Conservation (phyloP, 2,797 vertebrate genomes). For the Prionace glauca region DNA sequence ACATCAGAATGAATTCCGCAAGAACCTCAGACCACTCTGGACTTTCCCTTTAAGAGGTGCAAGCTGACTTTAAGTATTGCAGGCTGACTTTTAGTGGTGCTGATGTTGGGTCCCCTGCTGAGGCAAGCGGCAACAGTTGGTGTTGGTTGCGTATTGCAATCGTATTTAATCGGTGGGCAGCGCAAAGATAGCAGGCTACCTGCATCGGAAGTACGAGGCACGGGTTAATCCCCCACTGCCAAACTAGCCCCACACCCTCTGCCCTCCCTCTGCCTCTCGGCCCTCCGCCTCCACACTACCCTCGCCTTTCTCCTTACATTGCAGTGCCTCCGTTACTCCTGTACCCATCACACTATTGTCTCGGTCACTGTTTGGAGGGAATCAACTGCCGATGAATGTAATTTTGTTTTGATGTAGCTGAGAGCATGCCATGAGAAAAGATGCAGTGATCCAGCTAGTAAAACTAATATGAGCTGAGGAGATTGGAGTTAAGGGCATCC, state of each 20-base stretch:
- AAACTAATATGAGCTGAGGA: constrained; percentile 28
- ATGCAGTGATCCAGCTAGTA: constrained; percentile 33
- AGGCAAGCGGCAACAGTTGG: background rate
- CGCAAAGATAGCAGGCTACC: too few relatives aligned
- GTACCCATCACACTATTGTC: background rate
- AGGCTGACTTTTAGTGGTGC: background rate
- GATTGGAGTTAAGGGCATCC: constrained; percentile 25
- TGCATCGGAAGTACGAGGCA: background rate
- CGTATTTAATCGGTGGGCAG: background rate
- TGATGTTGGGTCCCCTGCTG: background rate
- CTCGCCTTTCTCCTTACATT: background rate
- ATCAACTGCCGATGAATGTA: constrained; percentile 18
- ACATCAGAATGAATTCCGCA: background rate
- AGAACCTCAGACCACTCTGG: background rate
- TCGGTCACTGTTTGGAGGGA: background rate
- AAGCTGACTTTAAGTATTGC: background rate
- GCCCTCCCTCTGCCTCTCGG: too few relatives aligned
- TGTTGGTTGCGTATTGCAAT: background rate
- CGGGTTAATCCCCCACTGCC: background rate
- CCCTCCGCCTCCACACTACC: too few relatives aligned
- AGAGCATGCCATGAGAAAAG: background rate
- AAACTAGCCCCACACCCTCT: background rate
- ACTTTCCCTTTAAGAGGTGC: background rate
- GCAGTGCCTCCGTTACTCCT: background rate
- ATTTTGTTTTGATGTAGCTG: constrained; percentile 20